Evolutionary conservation across 2,797 vertebrate genomes (phyloP), one percentile per base, ranked within the genome.

Genomic region (Melanotaenia parkinsoni): DNA sequence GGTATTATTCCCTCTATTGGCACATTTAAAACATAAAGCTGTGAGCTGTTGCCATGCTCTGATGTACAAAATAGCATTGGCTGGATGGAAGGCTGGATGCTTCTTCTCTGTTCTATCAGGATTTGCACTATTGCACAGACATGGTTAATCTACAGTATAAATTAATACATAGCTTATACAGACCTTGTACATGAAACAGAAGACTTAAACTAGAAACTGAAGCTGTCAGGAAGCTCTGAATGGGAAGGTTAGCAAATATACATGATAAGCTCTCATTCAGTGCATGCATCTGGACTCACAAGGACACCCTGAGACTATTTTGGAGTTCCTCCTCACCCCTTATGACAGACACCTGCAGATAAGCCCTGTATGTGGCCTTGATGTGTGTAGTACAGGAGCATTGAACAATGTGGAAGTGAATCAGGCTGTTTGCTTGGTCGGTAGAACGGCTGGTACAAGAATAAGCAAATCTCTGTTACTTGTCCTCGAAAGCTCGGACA

Each of bases 201-300:
- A 40, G 12, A 40, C 3, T 33, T 33, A 33, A 33, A 33, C 32
- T 33, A 33, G 32, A 33, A 69, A 51, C 30, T 35, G 20, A 63
- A 79, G 38, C 16, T 22, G 35, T 9, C 9, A 3, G 53, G 63
- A 63, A 76, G 61, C 30, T 65, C 24, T 59, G 43, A 77, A 86
- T 47, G 70, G 60, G 50, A 60, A 54, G 63, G 56, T 62, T 63
- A 53, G 60, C 56, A 53, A 60, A 74, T 74, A 58, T 45, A 22
- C 11, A 45, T 51, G 80, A 89, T 84, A 80, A 81, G 67, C 77
- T 64, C 69, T 76, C 32, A 58, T 70, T 73, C 45, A 9, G 45
- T 12, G 22, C 79, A 76, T 22, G 33, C 81, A 86, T 87, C 88
- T 88, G 88, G 82, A 85, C 77, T 71, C 68, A 63, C 74, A 79